These are phyloP conservation scores for Druon quercuslanigerum DNA, from an alignment of 1,140 invertebrate species.

Conservation along the genomic window DNA sequence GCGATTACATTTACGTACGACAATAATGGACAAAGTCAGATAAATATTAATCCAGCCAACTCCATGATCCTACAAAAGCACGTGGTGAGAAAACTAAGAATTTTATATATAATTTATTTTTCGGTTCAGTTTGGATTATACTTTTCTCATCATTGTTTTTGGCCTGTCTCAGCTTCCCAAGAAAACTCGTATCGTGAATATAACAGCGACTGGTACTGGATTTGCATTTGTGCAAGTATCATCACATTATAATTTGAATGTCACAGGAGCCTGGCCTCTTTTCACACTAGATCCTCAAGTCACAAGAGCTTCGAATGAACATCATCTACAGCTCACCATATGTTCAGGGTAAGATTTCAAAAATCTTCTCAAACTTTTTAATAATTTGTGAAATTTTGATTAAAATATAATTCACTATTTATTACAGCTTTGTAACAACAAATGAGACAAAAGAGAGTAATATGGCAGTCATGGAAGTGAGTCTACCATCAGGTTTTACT, in stretches of 20 bases:
- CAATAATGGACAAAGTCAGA: conserved; percentile 78
- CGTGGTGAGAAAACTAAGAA: conserved; percentile 71
- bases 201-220: conserved; percentile 87
- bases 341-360: conserved; percentile 83
- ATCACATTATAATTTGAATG: conserved; percentile 90
- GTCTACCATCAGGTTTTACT: conserved; percentile 89
- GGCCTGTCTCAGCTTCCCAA: conserved; percentile 74
- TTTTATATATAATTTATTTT: conserved; percentile 24
- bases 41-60: conserved; percentile 83
- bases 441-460: conserved; percentile 81
- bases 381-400: background rate
- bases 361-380: too few relatives aligned
- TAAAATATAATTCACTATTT: background rate
- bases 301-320: conserved; percentile 87
- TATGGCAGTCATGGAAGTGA: conserved; percentile 94
- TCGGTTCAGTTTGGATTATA: background rate
- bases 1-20: conserved; percentile 78
- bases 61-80: conserved; percentile 86
- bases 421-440: conserved; percentile 77
- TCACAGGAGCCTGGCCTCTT: conserved; percentile 91
- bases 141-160: conserved; percentile 28
- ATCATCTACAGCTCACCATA: conserved; percentile 90
- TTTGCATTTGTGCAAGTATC: conserved; percentile 90
- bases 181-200: conserved; percentile 77
- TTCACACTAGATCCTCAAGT: conserved; percentile 93